Evolutionary conservation across 2,888 invertebrate species (phyloP).

Genomic region (Ophioninae sp.): DNA sequence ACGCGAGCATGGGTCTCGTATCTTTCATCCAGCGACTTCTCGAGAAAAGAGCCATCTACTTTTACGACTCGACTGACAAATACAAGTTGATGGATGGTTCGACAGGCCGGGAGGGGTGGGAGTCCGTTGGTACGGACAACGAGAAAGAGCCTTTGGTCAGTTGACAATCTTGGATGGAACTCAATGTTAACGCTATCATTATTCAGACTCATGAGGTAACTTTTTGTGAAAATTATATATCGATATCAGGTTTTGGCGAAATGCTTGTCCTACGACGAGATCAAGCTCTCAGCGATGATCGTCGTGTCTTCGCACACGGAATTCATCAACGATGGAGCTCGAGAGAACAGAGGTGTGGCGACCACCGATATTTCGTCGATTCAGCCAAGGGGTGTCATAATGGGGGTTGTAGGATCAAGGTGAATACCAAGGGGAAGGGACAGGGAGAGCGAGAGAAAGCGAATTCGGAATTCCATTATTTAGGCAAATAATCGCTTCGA

Average conservation of each 20-base stretch:
- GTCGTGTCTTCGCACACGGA: constrained; percentile 84
- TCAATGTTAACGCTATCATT: too few species aligned
- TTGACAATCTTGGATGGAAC: background rate
- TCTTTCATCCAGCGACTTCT: constrained; percentile 84
- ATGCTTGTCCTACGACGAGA: constrained; percentile 85
- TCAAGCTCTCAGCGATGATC: constrained; percentile 84
- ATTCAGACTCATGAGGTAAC: too few species aligned
- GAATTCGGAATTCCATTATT: too few species aligned
- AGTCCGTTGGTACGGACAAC: constrained; percentile 83
- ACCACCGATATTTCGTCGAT: constrained; percentile 80
- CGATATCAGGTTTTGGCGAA: constrained; percentile 80
- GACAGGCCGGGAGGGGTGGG: constrained; percentile 83
- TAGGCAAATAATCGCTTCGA: too few species aligned
- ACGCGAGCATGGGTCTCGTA: constrained; percentile 83
- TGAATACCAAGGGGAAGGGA: constrained; percentile 47
- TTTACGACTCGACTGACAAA: constrained; percentile 81
- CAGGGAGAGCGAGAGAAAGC: background rate
- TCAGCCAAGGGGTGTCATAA: constrained; percentile 82
- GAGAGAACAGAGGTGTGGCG: constrained; percentile 82
- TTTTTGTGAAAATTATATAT: background rate
- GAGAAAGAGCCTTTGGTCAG: constrained; percentile 82
- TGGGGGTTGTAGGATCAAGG: constrained; percentile 80
- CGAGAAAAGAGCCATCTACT: constrained; percentile 83
- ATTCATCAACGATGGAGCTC: constrained; percentile 84
- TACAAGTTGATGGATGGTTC: constrained; percentile 82